Evolutionary conservation across 2,797 vertebrate species (phyloP).

Genomic region (Galagoides demidoff): DNA sequence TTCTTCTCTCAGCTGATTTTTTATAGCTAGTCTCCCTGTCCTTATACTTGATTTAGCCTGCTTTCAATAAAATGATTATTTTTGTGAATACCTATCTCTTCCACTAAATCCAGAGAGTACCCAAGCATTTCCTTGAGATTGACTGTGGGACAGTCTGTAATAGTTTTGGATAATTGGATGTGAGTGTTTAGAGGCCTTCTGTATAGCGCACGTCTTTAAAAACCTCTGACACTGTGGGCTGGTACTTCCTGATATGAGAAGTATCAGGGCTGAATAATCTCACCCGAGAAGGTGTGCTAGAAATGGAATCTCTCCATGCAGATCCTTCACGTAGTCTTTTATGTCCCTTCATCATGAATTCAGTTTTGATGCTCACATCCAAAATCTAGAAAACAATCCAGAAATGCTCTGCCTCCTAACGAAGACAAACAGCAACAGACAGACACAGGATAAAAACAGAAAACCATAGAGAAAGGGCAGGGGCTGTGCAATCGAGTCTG

Average conservation of each 20-base stretch:
- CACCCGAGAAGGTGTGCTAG: background rate
- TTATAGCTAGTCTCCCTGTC: conserved; percentile 8
- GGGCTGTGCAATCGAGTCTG: background rate
- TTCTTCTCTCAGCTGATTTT: conserved; percentile 39
- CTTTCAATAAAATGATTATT: conserved; percentile 47
- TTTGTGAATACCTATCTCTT: conserved; percentile 37
- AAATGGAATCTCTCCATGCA: background rate
- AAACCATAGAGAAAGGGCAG: background rate
- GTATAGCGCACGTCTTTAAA: background rate
- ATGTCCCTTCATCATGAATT: background rate
- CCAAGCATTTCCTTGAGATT: background rate
- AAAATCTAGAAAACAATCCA: background rate
- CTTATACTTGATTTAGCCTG: conserved; percentile 45
- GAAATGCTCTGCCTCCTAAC: background rate
- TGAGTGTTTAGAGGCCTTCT: background rate
- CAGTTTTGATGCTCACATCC: background rate
- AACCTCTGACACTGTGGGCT: background rate
- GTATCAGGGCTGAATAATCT: background rate
- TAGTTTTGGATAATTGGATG: background rate
- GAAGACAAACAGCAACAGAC: background rate
- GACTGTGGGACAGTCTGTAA: background rate
- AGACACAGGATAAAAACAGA: background rate
- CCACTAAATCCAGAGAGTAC: background rate
- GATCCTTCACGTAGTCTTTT: conserved; percentile 11
- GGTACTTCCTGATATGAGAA: background rate